Conservation (phyloP, 2,888 invertebrate genomes). For the Carpatolechia fugitivella region DNA sequence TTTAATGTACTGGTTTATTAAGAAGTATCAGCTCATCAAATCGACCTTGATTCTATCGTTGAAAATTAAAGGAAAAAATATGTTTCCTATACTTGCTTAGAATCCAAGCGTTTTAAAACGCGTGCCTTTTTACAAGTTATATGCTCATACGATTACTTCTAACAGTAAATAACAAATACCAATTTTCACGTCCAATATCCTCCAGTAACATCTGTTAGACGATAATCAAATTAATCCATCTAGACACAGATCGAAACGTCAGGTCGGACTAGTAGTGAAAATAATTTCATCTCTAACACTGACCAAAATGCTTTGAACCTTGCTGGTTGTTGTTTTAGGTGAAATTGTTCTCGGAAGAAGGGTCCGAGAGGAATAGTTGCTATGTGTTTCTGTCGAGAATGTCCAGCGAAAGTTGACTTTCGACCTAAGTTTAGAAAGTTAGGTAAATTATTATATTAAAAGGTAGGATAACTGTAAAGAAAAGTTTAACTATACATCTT, state of each 20-base stretch:
- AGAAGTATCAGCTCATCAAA: no score
- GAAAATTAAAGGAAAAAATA: no score
- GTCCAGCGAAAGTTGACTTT: conserved; percentile 31
- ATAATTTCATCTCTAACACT: conserved; percentile 60
- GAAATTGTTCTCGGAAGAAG: neutral
- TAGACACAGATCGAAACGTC: conserved; percentile 76
- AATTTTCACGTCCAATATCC: conserved; percentile 12
- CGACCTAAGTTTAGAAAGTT: neutral
- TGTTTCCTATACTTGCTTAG: no score
- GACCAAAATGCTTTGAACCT: neutral
- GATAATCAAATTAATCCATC: conserved; percentile 79
- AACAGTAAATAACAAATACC: conserved; percentile 1
- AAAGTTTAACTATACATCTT: neutral
- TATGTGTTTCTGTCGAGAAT: neutral
- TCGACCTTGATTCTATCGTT: no score
- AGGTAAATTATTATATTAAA: no score
- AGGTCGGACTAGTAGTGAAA: conserved; percentile 67
- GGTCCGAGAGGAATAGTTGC: neutral
- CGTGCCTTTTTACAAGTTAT: no score
- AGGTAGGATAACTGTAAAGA: neutral
- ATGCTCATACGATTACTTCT: neutral
- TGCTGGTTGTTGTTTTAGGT: neutral
- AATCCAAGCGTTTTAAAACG: no score
- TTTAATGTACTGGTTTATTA: no score
- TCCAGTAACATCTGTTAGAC: conserved; percentile 64